Conservation (phyloP, 2,113 vertebrate genomes). For the Oostethus manadensis region DNA sequence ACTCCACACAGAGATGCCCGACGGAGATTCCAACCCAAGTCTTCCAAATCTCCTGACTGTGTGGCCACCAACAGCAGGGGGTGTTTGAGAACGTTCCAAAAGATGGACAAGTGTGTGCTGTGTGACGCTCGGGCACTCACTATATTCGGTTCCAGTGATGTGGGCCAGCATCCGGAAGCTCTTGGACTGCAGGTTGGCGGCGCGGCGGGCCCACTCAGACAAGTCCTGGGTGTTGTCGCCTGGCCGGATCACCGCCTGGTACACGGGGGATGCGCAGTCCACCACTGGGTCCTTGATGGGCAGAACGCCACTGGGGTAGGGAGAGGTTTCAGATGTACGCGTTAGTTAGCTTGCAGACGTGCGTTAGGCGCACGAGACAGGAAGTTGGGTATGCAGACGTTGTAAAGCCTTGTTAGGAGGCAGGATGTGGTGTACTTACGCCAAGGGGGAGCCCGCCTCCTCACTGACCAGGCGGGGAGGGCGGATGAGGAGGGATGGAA, state of each 20-base stretch:
- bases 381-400: slow-evolving; percentile 16
- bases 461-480: slow-evolving; percentile 64
- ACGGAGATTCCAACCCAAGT: too few relatives aligned
- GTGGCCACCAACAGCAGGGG: too few relatives aligned
- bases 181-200: slow-evolving; percentile 93
- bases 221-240: slow-evolving; percentile 77
- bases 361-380: background rate
- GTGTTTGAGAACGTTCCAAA: background rate
- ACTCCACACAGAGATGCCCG: too few relatives aligned
- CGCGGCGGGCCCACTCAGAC: slow-evolving; percentile 93
- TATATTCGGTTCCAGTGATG: slow-evolving; percentile 94
- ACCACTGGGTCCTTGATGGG: slow-evolving; percentile 89
- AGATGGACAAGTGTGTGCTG: background rate
- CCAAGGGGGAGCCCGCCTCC: slow-evolving; percentile 73
- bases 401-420: slow-evolving; percentile 11
- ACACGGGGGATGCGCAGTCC: slow-evolving; percentile 93
- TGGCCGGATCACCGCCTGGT: slow-evolving; percentile 92
- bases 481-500: slow-evolving; percentile 30
- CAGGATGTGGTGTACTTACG: slow-evolving; percentile 67
- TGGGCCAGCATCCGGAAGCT: slow-evolving; percentile 95
- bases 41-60: too few relatives aligned
- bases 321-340: background rate
- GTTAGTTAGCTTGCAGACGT: background rate
- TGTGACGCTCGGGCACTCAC: slow-evolving; percentile 74
- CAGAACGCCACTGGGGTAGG: slow-evolving; percentile 74